These are phyloP conservation scores for Vimba vimba DNA, from an alignment of 2,113 vertebrate genomes.

Conservation along the genomic window DNA sequence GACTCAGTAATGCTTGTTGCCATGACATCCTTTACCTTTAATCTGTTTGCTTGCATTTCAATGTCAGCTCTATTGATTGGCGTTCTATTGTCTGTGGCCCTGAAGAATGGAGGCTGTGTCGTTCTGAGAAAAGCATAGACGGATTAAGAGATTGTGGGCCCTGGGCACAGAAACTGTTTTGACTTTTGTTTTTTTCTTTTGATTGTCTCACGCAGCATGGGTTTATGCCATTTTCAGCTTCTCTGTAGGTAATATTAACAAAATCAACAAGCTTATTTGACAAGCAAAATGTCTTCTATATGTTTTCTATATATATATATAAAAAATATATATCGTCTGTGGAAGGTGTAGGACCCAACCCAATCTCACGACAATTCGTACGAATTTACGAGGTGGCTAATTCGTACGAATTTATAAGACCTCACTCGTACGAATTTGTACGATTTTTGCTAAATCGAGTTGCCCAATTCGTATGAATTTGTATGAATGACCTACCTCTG, in stretches of 20 bases:
- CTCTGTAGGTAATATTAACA: not conserved
- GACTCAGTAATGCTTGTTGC: constrained; percentile 50
- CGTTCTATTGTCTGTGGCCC: constrained; percentile 55
- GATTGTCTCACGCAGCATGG: not conserved
- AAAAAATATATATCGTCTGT: too few species aligned
- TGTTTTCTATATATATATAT: too few species aligned
- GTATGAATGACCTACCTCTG: too few species aligned
- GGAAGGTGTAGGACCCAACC: too few species aligned
- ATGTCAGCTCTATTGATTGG: constrained; percentile 57
- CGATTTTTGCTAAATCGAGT: too few species aligned
- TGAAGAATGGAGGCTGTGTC: constrained; percentile 33
- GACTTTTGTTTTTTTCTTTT: constrained; percentile 3
- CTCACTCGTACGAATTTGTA: too few species aligned
- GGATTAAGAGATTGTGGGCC: constrained; percentile 24
- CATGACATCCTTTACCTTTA: constrained; percentile 48
- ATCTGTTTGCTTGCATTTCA: constrained; percentile 54
- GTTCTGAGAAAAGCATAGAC: constrained; percentile 22
- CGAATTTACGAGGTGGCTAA: too few species aligned
- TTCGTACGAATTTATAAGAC: too few species aligned
- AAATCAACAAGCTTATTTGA: too few species aligned
- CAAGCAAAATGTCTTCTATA: too few species aligned
- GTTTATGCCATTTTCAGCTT: not conserved
- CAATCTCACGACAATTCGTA: too few species aligned
- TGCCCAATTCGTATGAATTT: too few species aligned
- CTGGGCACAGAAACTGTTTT: constrained; percentile 9